Evolutionary conservation across 1,140 invertebrate species (phyloP), one percentile per base, ranked within the genome.

Genomic region (Plutomurus gul): DNA sequence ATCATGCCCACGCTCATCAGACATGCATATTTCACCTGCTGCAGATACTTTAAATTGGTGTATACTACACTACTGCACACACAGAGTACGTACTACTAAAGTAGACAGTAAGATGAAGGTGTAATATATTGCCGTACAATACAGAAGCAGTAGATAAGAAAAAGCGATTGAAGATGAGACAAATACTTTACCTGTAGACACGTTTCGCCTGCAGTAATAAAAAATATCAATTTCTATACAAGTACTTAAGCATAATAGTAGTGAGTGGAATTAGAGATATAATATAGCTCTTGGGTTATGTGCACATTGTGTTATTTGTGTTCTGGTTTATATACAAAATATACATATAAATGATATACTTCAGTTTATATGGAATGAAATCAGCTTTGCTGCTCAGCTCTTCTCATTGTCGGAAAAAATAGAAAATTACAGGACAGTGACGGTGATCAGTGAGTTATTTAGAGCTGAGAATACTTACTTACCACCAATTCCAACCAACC

Each of bases 1-100:
- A 43, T 43, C 40, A 43, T 75, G 39, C 73, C n/a, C 43, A 47
- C 73, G 25, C 73, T 75, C 39, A 75, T 75, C 73, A 46, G 73
- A 6, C 36, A 76, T 65, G 75, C 51, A 65, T 43, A 76, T 65
- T 76, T 76, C 56, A 40, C 18, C 10, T 13, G 33, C 43, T 47
- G 6, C 20, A 47, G 20, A 47, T n/a, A n/a, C n/a, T n/a, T n/a
- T n/a, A n/a, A n/a, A n/a, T n/a, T n/a, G n/a, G n/a, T n/a, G n/a
- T n/a, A n/a, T n/a, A n/a, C n/a, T n/a, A n/a, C n/a, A n/a, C n/a
- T n/a, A n/a, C n/a, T n/a, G n/a, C n/a, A n/a, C n/a, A n/a, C n/a
- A n/a, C n/a, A n/a, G n/a, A n/a, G n/a, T n/a, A n/a, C n/a, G 43
- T 47, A 47, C 20, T 47, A 47, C 20, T 47, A 18, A 6, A 18